These are phyloP conservation scores for Portevinia maculata DNA, from an alignment of 2,888 invertebrate genomes.

Conservation along the genomic window DNA sequence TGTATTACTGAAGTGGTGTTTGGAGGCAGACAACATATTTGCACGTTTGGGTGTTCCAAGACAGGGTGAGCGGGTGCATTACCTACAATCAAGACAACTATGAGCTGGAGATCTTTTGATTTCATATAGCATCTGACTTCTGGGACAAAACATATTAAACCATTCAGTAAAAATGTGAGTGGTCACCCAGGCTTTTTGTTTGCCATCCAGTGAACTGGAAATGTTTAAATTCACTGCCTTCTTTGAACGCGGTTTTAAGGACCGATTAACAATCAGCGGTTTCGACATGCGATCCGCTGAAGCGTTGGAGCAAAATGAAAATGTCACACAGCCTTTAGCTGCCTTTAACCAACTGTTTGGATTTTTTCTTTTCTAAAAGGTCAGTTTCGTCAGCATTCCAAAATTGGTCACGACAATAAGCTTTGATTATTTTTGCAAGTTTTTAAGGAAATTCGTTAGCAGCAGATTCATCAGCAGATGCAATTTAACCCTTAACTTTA, in stretches of 20 bases:
- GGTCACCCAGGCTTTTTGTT: slow-evolving; percentile 76
- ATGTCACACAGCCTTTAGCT: slow-evolving; percentile 77
- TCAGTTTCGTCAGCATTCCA: slow-evolving; percentile 77
- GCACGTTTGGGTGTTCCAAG: no score
- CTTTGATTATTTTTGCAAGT: no score
- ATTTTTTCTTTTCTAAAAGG: slow-evolving; percentile 76
- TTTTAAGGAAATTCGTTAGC: no score
- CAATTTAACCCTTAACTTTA: no score
- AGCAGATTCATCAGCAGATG: no score
- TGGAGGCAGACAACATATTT: no score
- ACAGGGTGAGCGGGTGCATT: no score
- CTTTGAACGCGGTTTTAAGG: slow-evolving; percentile 76
- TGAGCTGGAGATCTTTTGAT: no score
- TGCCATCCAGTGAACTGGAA: slow-evolving; percentile 76
- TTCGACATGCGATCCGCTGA: slow-evolving; percentile 76
- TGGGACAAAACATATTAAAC: slow-evolving; percentile 73
- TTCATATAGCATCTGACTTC: no score
- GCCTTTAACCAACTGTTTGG: slow-evolving; percentile 77
- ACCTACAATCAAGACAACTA: no score
- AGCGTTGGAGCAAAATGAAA: slow-evolving; percentile 77
- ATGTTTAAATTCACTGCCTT: slow-evolving; percentile 74
- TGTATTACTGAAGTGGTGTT: no score
- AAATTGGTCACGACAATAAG: slow-evolving; percentile 76
- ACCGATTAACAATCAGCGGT: slow-evolving; percentile 76
- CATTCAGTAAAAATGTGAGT: slow-evolving; percentile 70